phyloP scores from a whole-genome alignment of 2,888 invertebrate species.

The Nasonia oneida region DNA sequence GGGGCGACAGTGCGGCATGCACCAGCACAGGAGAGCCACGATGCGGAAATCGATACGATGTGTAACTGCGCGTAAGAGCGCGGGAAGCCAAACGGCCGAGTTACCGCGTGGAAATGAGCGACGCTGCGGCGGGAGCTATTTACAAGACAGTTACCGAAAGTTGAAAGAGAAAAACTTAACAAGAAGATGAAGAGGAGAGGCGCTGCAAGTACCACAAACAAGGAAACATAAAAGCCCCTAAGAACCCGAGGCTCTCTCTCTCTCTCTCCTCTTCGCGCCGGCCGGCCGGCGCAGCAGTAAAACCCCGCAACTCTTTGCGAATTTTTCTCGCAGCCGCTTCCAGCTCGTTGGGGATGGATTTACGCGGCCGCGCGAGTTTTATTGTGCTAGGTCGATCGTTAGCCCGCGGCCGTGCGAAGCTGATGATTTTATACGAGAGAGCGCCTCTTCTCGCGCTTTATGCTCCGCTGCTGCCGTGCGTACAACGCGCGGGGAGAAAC shows the following conservation, averaged over 20 bases:
- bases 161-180: neutral
- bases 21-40: too few species aligned
- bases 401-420: constrained; percentile 19
- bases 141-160: constrained; percentile 3
- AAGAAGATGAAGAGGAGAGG: neutral
- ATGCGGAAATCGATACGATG: neutral
- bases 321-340: constrained; percentile 13
- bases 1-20: neutral
- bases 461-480: neutral
- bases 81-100: too few species aligned
- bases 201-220: constrained; percentile 8
- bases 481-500: neutral
- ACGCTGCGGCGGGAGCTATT: neutral
- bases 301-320: neutral
- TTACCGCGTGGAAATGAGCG: neutral
- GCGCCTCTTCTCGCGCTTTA: neutral
- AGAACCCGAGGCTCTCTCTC: neutral
- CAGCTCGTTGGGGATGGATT: constrained; percentile 54
- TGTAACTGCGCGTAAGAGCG: too few species aligned
- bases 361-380: constrained; percentile 56
- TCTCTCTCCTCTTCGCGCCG: neutral
- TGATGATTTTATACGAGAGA: constrained; percentile 59
- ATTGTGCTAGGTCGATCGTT: constrained; percentile 62
- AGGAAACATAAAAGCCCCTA: constrained; percentile 16
- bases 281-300: neutral